These are phyloP conservation scores for Tyrophagus putrescentiae DNA, from an alignment of 1,140 invertebrate genomes.

Conservation along the genomic window DNA sequence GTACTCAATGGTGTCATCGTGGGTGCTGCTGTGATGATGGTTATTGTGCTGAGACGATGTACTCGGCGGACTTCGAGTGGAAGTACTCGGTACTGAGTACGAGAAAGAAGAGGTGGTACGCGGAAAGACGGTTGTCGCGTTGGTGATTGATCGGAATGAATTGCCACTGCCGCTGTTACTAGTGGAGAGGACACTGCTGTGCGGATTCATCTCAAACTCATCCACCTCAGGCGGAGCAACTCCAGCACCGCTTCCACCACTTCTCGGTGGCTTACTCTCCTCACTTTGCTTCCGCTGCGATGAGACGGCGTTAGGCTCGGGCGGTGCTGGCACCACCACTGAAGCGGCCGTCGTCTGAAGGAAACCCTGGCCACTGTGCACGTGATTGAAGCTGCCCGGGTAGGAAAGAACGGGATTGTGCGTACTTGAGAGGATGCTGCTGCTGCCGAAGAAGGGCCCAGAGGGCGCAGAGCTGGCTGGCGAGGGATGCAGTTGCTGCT, in stretches of 20 bases:
- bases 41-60: not conserved
- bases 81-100: too few relatives aligned
- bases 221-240: not conserved
- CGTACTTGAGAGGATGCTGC: conserved; percentile 4
- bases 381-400: not conserved
- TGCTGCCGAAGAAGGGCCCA: too few relatives aligned
- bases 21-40: not conserved
- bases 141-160: too few relatives aligned
- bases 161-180: not conserved
- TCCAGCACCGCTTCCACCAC: too few relatives aligned
- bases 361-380: not conserved
- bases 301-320: not conserved
- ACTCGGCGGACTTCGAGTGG: not conserved
- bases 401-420: not conserved
- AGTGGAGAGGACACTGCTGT: not conserved
- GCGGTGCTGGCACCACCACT: not conserved
- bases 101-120: too few relatives aligned
- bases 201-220: conserved; percentile 5
- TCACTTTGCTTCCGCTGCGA: not conserved
- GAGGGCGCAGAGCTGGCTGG: too few relatives aligned
- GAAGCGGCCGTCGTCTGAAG: not conserved
- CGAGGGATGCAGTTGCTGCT: too few relatives aligned
- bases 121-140: not conserved
- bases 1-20: not conserved
- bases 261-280: not conserved